These are phyloP conservation scores for Taxidea taxus DNA, from an alignment of 2,113 vertebrate genomes.

Conservation along the genomic window DNA sequence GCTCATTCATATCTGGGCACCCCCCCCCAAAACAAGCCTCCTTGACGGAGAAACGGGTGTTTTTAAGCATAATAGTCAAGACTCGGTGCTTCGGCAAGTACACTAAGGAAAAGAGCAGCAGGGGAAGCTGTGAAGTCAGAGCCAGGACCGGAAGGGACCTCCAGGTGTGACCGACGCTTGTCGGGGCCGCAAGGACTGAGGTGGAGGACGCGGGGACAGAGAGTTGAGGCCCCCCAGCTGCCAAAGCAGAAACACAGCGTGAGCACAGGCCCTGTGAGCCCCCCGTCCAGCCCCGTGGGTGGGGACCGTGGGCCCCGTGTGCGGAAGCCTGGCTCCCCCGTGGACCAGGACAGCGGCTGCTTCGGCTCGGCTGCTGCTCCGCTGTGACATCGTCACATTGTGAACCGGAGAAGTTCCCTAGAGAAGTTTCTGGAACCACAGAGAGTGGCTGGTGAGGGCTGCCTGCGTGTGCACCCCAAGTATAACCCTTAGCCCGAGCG, in stretches of 20 bases:
- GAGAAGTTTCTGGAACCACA: background rate
- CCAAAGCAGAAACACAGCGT: background rate
- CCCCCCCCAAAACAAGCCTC: background rate
- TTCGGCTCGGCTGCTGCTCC: rapidly evolving
- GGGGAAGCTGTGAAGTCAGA: background rate
- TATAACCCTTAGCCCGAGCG: background rate
- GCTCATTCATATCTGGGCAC: background rate
- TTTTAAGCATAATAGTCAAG: background rate
- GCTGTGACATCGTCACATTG: background rate
- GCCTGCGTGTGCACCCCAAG: background rate
- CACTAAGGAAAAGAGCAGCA: background rate
- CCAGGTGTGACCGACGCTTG: background rate
- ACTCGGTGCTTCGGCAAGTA: background rate
- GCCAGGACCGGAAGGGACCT: background rate
- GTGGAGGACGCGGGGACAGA: no score
- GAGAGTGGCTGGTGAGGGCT: background rate
- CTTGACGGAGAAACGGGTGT: background rate
- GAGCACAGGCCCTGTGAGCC: no score
- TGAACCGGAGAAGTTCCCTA: background rate
- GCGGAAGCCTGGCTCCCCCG: rapidly evolving
- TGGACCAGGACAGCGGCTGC: no score
- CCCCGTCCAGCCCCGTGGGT: background rate
- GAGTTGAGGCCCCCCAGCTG: no score
- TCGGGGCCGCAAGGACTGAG: background rate
- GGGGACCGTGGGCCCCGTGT: rapidly evolving